A percentile compares a stretch with the other conserved stretches of the same genome.
Evolutionary conservation across 2,888 invertebrate genomes (phyloP).

Genomic region (Agriopis marginaria): DNA sequence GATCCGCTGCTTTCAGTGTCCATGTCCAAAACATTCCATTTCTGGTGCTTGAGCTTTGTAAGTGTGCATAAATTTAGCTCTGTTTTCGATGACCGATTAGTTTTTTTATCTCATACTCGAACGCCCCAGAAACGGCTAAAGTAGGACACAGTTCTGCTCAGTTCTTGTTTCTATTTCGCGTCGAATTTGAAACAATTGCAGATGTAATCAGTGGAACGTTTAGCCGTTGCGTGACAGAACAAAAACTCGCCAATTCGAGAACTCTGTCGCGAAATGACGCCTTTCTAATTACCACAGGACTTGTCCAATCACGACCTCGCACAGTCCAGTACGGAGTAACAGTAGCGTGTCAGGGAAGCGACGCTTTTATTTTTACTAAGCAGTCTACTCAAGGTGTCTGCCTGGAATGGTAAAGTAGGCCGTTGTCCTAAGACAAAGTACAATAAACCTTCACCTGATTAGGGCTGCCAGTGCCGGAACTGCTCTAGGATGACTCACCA

Average conservation of each 20-base stretch:
- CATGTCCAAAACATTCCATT: too few relatives aligned
- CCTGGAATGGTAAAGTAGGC: neutral
- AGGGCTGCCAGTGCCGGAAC: constrained; percentile 9
- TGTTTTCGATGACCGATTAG: neutral
- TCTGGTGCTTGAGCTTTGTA: too few relatives aligned
- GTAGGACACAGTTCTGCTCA: constrained; percentile 34
- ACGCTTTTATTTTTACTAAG: neutral
- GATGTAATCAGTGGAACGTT: constrained; percentile 43
- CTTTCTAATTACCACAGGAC: constrained; percentile 42
- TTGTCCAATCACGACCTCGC: constrained; percentile 29
- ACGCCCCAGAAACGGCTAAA: constrained; percentile 25
- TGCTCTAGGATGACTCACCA: constrained; percentile 9
- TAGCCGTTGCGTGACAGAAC: constrained; percentile 38
- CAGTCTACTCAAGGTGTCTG: neutral
- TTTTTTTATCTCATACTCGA: neutral
- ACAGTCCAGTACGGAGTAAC: neutral
- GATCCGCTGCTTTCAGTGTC: too few relatives aligned
- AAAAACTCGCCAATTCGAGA: constrained; percentile 37
- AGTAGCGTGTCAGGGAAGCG: neutral
- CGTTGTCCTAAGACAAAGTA: constrained; percentile 20
- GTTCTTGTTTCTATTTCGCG: constrained; percentile 29
- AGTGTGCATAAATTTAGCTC: too few relatives aligned
- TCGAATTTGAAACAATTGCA: constrained; percentile 43
- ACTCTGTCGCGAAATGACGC: constrained; percentile 42
- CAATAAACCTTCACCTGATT: constrained; percentile 24